These are phyloP conservation scores for Alethe castanea DNA, from an alignment of 2,113 vertebrate genomes.

Conservation along the genomic window DNA sequence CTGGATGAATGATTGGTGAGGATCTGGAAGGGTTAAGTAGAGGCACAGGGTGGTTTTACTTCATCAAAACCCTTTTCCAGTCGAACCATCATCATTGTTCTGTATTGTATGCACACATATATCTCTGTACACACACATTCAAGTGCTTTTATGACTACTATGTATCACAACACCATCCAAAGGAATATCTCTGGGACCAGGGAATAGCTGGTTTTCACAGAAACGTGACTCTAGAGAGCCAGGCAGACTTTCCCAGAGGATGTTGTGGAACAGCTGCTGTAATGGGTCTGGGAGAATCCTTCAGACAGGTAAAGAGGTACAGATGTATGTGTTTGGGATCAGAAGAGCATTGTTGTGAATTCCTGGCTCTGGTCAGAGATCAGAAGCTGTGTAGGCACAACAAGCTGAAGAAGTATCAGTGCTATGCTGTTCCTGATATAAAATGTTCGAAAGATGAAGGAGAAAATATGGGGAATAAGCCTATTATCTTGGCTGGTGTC, in stretches of 20 bases:
- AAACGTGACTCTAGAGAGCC: neutral
- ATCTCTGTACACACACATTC: neutral
- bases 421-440: neutral
- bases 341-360: neutral
- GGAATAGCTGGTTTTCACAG: neutral
- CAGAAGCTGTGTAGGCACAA: neutral
- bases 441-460: neutral
- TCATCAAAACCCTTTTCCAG: neutral
- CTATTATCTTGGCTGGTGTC: neutral
- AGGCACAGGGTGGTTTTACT: neutral
- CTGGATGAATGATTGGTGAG: neutral
- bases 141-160: neutral
- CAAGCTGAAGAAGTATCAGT: neutral
- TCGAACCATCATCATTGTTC: neutral
- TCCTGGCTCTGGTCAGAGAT: neutral
- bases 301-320: neutral
- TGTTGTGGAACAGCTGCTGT: neutral
- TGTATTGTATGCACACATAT: neutral
- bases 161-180: neutral
- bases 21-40: neutral
- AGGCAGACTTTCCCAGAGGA: neutral
- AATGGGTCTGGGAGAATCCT: neutral
- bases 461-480: neutral
- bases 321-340: neutral
- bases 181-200: neutral